phyloP scores from a whole-genome alignment of 2,113 vertebrate genomes.

The Corythaeola cristata region DNA sequence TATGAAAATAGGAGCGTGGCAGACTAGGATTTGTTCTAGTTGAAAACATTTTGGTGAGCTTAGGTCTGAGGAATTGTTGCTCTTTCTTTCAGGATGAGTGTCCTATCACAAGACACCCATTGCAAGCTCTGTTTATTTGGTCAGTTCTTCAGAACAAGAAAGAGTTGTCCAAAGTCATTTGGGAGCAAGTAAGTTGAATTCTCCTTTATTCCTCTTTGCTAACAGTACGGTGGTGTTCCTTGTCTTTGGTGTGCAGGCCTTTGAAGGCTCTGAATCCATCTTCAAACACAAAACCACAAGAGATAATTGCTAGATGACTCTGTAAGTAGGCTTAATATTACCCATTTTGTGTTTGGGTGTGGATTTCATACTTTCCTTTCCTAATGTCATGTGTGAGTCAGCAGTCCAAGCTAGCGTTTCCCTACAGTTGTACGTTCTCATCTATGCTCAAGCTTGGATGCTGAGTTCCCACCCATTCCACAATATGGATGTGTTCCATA shows the following conservation, averaged over 20 bases:
- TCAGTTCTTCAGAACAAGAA: slow-evolving; percentile 93
- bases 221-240: background rate
- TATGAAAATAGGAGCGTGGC: background rate
- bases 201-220: background rate
- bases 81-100: slow-evolving; percentile 72
- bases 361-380: background rate
- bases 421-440: background rate
- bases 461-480: background rate
- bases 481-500: background rate
- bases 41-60: background rate
- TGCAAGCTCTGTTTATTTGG: slow-evolving; percentile 94
- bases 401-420: background rate
- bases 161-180: slow-evolving; percentile 90
- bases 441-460: background rate
- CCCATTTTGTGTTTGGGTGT: background rate
- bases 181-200: slow-evolving; percentile 86
- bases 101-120: slow-evolving; percentile 79
- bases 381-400: background rate
- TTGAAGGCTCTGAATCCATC: background rate
- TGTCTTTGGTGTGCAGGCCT: background rate
- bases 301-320: background rate
- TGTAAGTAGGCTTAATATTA: background rate
- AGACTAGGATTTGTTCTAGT: background rate
- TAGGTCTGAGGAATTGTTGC: background rate
- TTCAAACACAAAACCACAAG: background rate